These are phyloP conservation scores for Psophia crepitans DNA, from an alignment of 2,113 vertebrate species.

Conservation along the genomic window DNA sequence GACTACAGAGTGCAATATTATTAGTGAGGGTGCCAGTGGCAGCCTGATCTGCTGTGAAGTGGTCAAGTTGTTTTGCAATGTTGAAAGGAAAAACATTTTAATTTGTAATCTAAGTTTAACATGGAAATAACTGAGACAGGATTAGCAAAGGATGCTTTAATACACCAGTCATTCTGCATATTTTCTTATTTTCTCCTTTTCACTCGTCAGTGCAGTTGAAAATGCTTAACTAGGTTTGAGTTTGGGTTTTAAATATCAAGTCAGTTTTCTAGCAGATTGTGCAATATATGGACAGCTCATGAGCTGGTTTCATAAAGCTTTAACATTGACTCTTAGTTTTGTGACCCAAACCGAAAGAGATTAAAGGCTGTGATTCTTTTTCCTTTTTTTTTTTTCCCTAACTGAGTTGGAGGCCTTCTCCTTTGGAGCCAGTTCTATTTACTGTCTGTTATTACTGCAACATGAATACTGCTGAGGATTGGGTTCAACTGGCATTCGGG, in stretches of 20 bases:
- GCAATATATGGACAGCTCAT: neutral
- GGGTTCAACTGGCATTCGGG: neutral
- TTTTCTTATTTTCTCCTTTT: neutral
- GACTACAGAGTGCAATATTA: neutral
- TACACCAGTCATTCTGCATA: neutral
- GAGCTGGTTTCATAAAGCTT: neutral
- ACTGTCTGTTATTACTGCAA: neutral
- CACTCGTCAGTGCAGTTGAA: neutral
- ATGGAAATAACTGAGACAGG: neutral
- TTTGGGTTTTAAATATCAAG: neutral
- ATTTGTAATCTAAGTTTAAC: neutral
- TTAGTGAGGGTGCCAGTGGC: neutral
- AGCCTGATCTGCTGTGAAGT: neutral
- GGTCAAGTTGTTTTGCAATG: neutral
- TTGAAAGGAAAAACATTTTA: neutral
- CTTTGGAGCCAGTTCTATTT: neutral
- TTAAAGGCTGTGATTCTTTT: neutral
- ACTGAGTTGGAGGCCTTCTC: neutral
- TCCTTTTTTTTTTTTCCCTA: neutral
- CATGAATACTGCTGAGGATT: neutral
- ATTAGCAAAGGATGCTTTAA: neutral
- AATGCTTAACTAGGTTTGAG: neutral
- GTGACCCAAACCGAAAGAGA: neutral
- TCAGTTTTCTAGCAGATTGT: neutral
- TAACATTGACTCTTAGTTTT: neutral